A percentile compares a stretch with the other conserved stretches of the same genome.
phyloP scores from a whole-genome alignment of 2,888 invertebrate species.

The Bedellia somnulentella region DNA sequence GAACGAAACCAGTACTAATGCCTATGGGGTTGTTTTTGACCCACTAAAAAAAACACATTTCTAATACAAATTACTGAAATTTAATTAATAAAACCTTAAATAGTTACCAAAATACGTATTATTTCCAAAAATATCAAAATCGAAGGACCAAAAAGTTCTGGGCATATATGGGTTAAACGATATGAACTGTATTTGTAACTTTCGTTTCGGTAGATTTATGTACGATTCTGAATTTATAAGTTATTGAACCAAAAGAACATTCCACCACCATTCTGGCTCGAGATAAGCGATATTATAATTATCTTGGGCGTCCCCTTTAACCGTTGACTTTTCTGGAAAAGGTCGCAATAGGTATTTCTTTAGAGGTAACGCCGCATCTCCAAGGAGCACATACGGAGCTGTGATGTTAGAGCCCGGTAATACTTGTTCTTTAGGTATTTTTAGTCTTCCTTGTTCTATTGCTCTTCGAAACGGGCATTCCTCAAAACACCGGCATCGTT shows the following conservation, averaged over 20 bases:
- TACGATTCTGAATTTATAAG: slow-evolving; percentile 12
- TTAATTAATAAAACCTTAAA: too few relatives aligned
- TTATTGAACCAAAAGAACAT: slow-evolving; percentile 13
- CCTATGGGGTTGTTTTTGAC: too few relatives aligned
- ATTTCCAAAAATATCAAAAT: slow-evolving; percentile 1
- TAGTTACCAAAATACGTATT: too few relatives aligned
- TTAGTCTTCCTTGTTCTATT: slow-evolving; percentile 11
- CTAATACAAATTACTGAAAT: too few relatives aligned
- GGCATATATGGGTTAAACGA: slow-evolving; percentile 11
- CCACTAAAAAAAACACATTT: too few relatives aligned
- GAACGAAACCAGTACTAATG: too few relatives aligned
- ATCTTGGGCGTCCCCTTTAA: slow-evolving; percentile 10
- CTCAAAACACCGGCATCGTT: slow-evolving; percentile 11
- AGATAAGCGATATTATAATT: slow-evolving; percentile 12
- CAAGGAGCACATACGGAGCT: slow-evolving; percentile 7
- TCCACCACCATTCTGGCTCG: slow-evolving; percentile 12
- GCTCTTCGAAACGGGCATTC: slow-evolving; percentile 6
- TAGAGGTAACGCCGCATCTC: slow-evolving; percentile 12
- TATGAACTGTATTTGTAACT: slow-evolving; percentile 12
- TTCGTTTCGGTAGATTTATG: slow-evolving; percentile 12
- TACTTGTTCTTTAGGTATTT: slow-evolving; percentile 11
- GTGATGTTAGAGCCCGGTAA: slow-evolving; percentile 8
- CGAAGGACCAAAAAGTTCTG: not conserved
- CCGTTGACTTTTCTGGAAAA: slow-evolving; percentile 7
- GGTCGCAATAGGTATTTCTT: slow-evolving; percentile 10